phyloP scores from a whole-genome alignment of 2,888 invertebrate genomes.

The Spilarctia lutea region DNA sequence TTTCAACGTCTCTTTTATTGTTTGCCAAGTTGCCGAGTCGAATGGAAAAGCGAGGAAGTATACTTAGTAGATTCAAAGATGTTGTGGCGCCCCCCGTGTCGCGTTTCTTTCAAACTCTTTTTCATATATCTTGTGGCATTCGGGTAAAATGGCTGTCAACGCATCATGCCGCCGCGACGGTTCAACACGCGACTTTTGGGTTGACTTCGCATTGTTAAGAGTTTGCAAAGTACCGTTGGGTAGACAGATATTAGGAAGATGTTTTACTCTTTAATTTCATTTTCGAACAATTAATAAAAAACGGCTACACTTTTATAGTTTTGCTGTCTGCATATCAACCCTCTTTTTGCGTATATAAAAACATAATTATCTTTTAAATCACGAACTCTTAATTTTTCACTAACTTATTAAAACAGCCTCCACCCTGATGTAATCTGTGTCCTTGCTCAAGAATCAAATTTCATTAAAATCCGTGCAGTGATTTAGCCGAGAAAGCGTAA shows the following conservation, averaged over 20 bases:
- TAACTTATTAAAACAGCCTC: background rate
- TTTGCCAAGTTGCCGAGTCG: conserved; percentile 40
- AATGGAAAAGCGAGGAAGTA: conserved; percentile 48
- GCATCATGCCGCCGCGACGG: conserved; percentile 27
- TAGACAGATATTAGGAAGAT: background rate
- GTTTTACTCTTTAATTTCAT: background rate
- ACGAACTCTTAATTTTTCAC: background rate
- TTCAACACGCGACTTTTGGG: conserved; percentile 19
- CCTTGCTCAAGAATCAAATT: too few relatives aligned
- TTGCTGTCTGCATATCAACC: background rate
- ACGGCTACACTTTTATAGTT: background rate
- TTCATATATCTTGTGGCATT: conserved; percentile 27
- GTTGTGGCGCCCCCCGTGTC: conserved; percentile 48
- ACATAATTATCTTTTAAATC: too few relatives aligned
- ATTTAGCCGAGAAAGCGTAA: too few relatives aligned
- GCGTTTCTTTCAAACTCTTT: conserved; percentile 30
- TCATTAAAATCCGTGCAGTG: too few relatives aligned
- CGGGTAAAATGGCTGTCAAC: conserved; percentile 29
- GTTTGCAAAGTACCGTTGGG: background rate
- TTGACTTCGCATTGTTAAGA: background rate
- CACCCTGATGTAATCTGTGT: too few relatives aligned
- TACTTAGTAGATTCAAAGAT: conserved; percentile 49
- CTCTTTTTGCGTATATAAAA: background rate
- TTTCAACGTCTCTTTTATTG: conserved; percentile 50
- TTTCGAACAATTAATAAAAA: background rate